Base-by-base conservation (phyloP, 2,797 vertebrate species). In the Cynodonichthys magdalenae region DNA sequence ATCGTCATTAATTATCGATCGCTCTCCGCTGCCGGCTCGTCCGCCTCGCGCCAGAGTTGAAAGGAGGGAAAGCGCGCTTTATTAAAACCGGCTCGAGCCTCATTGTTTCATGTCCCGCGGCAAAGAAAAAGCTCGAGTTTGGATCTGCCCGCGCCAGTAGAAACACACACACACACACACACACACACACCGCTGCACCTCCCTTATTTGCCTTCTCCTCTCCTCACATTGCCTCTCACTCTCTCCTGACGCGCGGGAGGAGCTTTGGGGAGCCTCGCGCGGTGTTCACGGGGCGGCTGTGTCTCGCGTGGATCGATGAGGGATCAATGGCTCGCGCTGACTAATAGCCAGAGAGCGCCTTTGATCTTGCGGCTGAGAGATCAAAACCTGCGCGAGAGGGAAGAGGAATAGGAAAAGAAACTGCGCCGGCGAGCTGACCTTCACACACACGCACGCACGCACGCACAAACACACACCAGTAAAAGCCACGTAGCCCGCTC, bases 1-100 rank as follows among this genome's bases (percentile, higher is more conserved):
- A 95, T 94, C 92, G 94, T 95, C 95, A 95, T 95, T 95, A 95
- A 95, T 95, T 95, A 95, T 95, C 95, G 95, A 95, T 95, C 93
- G 91, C 84, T 90, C 92, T 92, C 93, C 94, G 93, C 94, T 94
- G 90, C 92, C 93, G 92, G 92, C 92, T 93, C 90, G 92, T 94
- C 92, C 93, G 94, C 92, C 94, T 94, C 92, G 94, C 92, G 91
- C 93, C 91, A 86, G 94, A 95, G 94, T 95, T 95, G 94, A 95
- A 95, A 95, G 94, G 93, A 93, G 94, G 93, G 93, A 95, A 94
- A 94, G 92, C 93, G 92, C 91, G 92, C 91, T 94, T 94, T 94
- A 94, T 94, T 94, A 93, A 92, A 93, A 93, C 93, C 92, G 92
- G 93, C 93, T 93, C 92, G 92, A 93, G 92, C 92, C 94, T 95